These are phyloP conservation scores for Steromphala cineraria DNA, from an alignment of 2,888 invertebrate species.

Conservation along the genomic window DNA sequence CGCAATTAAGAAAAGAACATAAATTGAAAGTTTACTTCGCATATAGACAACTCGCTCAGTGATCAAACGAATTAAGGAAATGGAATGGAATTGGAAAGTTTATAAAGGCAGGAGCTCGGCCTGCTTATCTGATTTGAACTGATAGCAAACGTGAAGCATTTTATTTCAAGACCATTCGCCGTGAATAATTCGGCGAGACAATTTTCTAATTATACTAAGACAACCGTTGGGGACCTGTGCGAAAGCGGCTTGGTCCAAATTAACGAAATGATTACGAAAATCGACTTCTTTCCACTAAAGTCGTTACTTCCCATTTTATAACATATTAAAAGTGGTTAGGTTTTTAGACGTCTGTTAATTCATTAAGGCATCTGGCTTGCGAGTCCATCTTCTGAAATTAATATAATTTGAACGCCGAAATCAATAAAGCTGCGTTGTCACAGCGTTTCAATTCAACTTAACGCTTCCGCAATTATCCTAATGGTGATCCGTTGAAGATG, in stretches of 20 bases:
- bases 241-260: not conserved
- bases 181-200: not conserved
- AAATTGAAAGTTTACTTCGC: constrained; percentile 8
- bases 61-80: constrained; percentile 13
- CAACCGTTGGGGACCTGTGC: not conserved
- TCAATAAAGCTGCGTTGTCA: not conserved
- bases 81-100: constrained; percentile 8
- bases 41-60: not conserved
- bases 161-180: not conserved
- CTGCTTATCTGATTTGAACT: not conserved
- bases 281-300: not conserved
- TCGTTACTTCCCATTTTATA: not conserved
- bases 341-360: not conserved
- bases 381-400: not conserved
- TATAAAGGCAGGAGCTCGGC: not conserved
- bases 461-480: not conserved
- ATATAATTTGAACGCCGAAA: not conserved
- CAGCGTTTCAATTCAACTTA: not conserved
- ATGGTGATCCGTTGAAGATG: not conserved
- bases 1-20: constrained; percentile 15
- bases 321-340: not conserved
- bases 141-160: not conserved
- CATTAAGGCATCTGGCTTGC: no score
- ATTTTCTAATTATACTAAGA: constrained; percentile 1
- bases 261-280: constrained; percentile 5